Evolutionary conservation across 2,113 vertebrate genomes (phyloP), one percentile per base, ranked within the genome.

Genomic region (Zapus hudsonius): DNA sequence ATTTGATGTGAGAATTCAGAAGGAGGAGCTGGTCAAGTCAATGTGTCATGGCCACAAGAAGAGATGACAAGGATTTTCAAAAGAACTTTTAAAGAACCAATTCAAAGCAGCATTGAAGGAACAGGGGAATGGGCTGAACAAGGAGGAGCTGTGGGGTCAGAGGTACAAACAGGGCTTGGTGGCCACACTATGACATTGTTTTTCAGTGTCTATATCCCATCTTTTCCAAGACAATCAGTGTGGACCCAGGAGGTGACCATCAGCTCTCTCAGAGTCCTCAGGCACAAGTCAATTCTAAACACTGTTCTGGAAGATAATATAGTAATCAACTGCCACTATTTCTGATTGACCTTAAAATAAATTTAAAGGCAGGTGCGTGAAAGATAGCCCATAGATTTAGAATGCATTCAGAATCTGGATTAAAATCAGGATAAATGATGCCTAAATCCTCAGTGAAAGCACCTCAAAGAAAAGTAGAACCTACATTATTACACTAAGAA

Each of bases 31-130:
- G 63, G 2, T 11, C 2, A 22, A 29, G 5, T 42, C 15, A 29
- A 8, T 0, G 0, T 25, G 15, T n/a, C 61, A 7, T 0, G 23
- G 44, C 3, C 69, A 8, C 22, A 38, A 13, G 22, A 29, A 70
- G 61, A 13, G 3, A 63, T 59, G 13, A 19, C 2, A 5, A 25
- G 61, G 19, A 7, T 1, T 79, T 17, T 31, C 0, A 2, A 9
- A 55, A 29, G 31, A 22, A 22, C 3, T 11, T n/a, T 40, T 0
- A 1, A 25, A 40, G 16, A 66, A 38, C 16, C 52, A 55, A 4
- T 55, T 87, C 20, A 78, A 78, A 61, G 42, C 33, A 72, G 38
- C 42, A n/a, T 10, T 1, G 1, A 70, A 16, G 25, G 5, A 36
- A 7, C 15, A 78, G 40, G 11, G 27, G 83, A 91, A 72, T 22